Evolutionary conservation across 2,797 vertebrate genomes (phyloP), one percentile per base, ranked within the genome.

Genomic region (Characodon lateralis): DNA sequence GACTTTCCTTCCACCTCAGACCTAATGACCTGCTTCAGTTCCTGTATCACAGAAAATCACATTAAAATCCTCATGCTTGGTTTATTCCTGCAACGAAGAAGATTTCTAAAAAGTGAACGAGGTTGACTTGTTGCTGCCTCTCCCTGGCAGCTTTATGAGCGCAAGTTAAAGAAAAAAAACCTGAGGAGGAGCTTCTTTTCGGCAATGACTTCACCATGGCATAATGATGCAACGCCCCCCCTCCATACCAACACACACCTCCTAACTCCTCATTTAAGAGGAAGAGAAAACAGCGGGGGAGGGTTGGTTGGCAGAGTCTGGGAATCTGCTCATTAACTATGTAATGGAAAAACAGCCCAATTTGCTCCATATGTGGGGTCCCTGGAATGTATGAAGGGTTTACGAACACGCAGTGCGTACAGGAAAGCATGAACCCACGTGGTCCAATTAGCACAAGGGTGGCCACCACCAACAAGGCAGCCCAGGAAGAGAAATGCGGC

Each of bases 281-380:
- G 91, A 94, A 94, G 91, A 87, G 90, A 91, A 92, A 93, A 55
- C 94, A 94, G 93, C 93, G 88, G 91, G 93, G 87, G 90, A 85
- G 89, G 72, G 79, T 71, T 82, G 71, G 82, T 88, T 80, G 82
- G 73, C 83, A 78, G 83, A 69, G 74, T 82, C 81, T 87, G 71
- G 72, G 84, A 88, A 88, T 90, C 73, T 84, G 89, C 89, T 93
- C 93, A 95, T 95, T 95, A 94, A 93, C 90, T 94, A 88, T 94
- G 94, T 95, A 91, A 96, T 96, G 95, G 95, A 96, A 95, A 93
- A 92, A 95, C 94, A 87, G 90, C 90, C 88, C 80, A 26, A 89
- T 94, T 90, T 85, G 81, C 91, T 88, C 89, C 90, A 90, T 85
- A 88, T 93, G 92, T 87, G 90, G 91, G 87, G 90, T 59, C 81